Base-by-base conservation (phyloP, 2,113 vertebrate genomes). In the Mormyrus iriodes region DNA sequence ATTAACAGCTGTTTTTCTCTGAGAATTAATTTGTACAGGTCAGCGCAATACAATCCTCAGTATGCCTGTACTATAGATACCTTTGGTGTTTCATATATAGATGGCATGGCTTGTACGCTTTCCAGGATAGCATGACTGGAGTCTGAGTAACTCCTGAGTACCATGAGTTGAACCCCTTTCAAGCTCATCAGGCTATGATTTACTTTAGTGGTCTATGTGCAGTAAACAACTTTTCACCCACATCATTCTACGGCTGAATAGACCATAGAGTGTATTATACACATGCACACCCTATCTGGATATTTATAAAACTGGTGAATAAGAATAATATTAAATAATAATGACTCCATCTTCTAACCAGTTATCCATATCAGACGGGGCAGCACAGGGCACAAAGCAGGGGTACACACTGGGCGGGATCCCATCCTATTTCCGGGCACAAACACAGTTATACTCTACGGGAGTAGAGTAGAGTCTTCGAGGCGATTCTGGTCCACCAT, bases 1-100 rank as follows among this genome's bases (percentile, higher is more conserved):
- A 84, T 84, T 84, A 84, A 84, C 82, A 79, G 73, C 31, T 79
- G 73, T 79, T 84, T 21, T 84, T 48, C 82, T 24, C 46, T 48
- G 82, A 79, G 82, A 84, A 84, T 84, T 48, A 48, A 84, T 84
- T 9, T 84, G 44, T 84, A 44, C 44, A 48, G 9, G 44, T 84
- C 44, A 84, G 82, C 39, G 48, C 3, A 84, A 44, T 21, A 84
- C 15, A 82, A 52, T 85, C 35, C 48, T 85, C 46, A 35, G 27
- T 8, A 3, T 86, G 27, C 17, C 15, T 55, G 51, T 53, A 55
- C 51, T 27, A 55, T 31, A 48, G 39, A 42, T 46, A 24, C 3
- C 39, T 44, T 21, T 3, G 1, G 6, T 46, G 5, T 44, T 48
- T 3, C 17, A n/a, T n/a, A n/a, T 24, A 48, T 44, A 82, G 19